Conservation (phyloP, 2,113 vertebrate genomes). For the Orthonyx spaldingii region DNA sequence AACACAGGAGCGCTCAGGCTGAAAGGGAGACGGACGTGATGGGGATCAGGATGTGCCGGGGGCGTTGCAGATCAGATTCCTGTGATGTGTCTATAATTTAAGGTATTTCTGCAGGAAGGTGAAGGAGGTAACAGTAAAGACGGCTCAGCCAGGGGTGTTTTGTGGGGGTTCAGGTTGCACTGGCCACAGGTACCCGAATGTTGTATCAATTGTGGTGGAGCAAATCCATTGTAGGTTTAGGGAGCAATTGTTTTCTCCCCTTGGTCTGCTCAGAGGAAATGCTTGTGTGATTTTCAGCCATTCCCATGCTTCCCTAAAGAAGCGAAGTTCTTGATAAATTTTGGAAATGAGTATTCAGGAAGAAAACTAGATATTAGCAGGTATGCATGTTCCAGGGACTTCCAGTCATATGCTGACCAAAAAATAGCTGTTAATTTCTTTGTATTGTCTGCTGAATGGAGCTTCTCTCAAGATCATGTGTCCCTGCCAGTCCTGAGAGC, state of each 20-base stretch:
- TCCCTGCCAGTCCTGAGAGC: background rate
- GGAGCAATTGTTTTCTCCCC: background rate
- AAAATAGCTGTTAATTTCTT: background rate
- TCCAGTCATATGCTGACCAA: background rate
- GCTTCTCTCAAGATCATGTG: background rate
- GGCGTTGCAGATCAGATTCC: background rate
- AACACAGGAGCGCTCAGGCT: background rate
- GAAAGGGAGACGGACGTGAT: background rate
- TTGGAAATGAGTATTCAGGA: background rate
- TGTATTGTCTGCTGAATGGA: background rate
- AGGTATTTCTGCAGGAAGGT: constrained; percentile 24
- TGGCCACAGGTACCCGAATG: background rate
- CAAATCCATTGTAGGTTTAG: background rate
- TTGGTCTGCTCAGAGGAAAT: background rate
- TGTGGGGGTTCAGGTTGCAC: background rate
- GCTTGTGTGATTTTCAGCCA: background rate
- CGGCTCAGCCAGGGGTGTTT: background rate
- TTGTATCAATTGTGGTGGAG: background rate
- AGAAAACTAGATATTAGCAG: background rate
- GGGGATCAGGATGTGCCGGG: background rate
- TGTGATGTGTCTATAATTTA: constrained; percentile 49
- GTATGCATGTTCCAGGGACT: background rate
- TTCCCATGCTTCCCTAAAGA: background rate
- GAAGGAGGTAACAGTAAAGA: background rate
- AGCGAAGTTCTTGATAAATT: background rate